Evolutionary conservation across 2,888 invertebrate genomes (phyloP), one percentile per base, ranked within the genome.

Genomic region (Ctenicera cuprea): DNA sequence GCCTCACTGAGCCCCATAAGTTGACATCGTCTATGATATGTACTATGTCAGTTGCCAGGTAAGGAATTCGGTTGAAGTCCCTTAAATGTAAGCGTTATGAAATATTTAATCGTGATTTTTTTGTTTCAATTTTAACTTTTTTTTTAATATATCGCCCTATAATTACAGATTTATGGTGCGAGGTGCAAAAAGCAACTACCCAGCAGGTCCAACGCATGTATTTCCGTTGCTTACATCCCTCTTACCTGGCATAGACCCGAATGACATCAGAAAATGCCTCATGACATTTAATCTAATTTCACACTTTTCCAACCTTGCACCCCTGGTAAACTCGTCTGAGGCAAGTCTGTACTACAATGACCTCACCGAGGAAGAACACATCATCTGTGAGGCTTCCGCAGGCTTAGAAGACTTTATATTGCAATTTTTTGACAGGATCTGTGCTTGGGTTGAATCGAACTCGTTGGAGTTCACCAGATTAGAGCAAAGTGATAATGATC

Each of bases 201-300:
- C 92, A 0, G 95, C 94, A 84, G 96, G 96, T 0, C 93, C 94
- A 3, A 91, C 91, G 0, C 95, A 96, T 81, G 92, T 96, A 0
- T 89, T 97, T 16, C 95, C 96, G 0, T 88, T 97, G 26, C 88
- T 97, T 12, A 90, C 94, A 84, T 92, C 93, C 0, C 90, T 94
- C 0, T 87, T 98, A 16, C 97, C 97, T 0, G 97, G 96, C 12
- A 93, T 98, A 50, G 97, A 97, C 85, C 93, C 95, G 0, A 97
- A 97, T 83, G 97, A 97, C 85, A 90, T 93, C 48, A 90, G 91
- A 77, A 94, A 94, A 85, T 93, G 93, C 22, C 88, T 93, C 64
- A 90, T 93, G 22, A 94, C 95, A 0, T 91, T 96, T 73, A 94
- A 94, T 81, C 92, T 96, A 82, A 92, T 97, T 67, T 90, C 94